A percentile compares a stretch with the other conserved stretches of the same genome.
These are phyloP conservation scores for Carcharodon carcharias DNA, from an alignment of 2,797 vertebrate species.

Conservation along the genomic window DNA sequence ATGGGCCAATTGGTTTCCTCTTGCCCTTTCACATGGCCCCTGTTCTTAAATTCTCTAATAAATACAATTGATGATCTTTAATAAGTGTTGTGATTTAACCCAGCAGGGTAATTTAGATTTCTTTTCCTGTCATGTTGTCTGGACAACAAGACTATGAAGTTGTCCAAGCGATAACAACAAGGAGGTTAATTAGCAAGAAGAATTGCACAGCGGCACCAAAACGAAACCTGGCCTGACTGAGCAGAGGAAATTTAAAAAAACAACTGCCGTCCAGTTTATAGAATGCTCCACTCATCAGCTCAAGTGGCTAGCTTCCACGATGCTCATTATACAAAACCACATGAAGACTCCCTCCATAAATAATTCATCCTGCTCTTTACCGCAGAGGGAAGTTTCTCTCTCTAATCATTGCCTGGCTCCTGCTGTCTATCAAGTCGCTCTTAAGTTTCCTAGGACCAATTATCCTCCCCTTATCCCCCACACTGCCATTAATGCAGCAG, in stretches of 20 bases:
- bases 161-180: background rate
- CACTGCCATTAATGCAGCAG: background rate
- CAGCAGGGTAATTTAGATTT: background rate
- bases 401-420: background rate
- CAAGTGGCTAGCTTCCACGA: background rate
- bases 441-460: background rate
- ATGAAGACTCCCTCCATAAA: background rate
- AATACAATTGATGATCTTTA: background rate
- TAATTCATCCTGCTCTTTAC: conserved; percentile 10
- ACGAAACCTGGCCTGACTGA: background rate
- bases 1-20: background rate
- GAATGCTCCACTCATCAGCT: background rate
- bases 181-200: background rate
- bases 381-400: background rate
- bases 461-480: background rate
- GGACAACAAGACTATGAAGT: background rate
- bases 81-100: background rate
- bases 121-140: background rate
- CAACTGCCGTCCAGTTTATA: background rate
- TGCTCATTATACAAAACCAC: background rate
- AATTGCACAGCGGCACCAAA: background rate
- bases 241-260: background rate
- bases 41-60: background rate
- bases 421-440: background rate
- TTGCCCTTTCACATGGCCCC: background rate